Evolutionary conservation across 2,888 invertebrate species (phyloP).

Genomic region (Chrysomela aeneicollis): DNA sequence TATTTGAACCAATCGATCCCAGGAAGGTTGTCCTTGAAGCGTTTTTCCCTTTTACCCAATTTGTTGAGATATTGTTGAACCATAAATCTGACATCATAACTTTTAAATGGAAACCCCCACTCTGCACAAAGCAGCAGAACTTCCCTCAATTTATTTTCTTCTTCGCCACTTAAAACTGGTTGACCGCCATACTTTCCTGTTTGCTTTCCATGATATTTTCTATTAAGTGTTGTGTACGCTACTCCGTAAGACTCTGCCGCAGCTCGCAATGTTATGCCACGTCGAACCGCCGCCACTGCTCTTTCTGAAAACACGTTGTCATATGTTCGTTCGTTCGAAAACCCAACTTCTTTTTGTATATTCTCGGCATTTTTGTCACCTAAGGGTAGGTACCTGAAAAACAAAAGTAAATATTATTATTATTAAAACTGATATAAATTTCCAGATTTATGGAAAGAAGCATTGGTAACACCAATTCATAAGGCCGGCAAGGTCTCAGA

Average conservation of each 20-base stretch:
- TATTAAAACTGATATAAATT: too few relatives aligned
- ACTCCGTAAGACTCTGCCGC: not conserved
- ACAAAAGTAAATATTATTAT: too few relatives aligned
- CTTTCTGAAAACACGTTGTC: slow-evolving; percentile 13
- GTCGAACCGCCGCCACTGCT: slow-evolving; percentile 12
- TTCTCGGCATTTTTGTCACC: not conserved
- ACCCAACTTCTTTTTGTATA: not conserved
- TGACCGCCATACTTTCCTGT: slow-evolving; percentile 3
- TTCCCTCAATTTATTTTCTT: slow-evolving; percentile 9
- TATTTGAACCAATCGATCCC: slow-evolving; percentile 6
- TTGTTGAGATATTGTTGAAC: slow-evolving; percentile 5
- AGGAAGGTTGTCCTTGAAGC: not conserved
- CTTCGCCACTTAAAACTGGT: not conserved
- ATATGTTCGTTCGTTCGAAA: too few relatives aligned
- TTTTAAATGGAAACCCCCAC: slow-evolving; percentile 10
- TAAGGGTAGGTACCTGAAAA: too few relatives aligned
- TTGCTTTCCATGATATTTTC: slow-evolving; percentile 5
- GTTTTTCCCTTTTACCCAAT: not conserved
- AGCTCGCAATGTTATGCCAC: not conserved
- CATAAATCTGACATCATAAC: slow-evolving; percentile 10
- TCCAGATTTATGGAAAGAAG: too few relatives aligned
- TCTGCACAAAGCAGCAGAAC: slow-evolving; percentile 7
- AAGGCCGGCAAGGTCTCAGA: too few relatives aligned
- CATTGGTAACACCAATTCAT: too few relatives aligned
- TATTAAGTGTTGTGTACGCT: not conserved